These are phyloP conservation scores for Vultur gryphus DNA, from an alignment of 2,797 vertebrate species.

Conservation along the genomic window DNA sequence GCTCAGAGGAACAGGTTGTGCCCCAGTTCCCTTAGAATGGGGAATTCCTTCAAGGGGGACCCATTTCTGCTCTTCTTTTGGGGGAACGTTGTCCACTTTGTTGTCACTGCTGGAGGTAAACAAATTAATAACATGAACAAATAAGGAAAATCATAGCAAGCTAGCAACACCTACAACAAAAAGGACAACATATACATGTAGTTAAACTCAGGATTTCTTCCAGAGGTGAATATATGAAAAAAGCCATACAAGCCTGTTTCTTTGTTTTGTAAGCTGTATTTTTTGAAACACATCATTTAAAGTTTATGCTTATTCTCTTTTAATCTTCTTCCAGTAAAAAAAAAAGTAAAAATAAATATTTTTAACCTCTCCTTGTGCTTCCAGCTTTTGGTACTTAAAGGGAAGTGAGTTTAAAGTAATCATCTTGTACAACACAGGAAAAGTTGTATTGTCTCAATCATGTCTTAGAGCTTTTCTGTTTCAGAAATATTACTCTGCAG, in stretches of 20 bases:
- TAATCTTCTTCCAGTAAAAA: not conserved
- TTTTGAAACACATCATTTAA: not conserved
- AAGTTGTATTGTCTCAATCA: not conserved
- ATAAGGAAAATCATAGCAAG: not conserved
- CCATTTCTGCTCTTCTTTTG: not conserved
- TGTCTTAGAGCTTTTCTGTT: not conserved
- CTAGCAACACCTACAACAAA: not conserved
- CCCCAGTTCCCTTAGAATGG: not conserved
- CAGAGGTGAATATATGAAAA: not conserved
- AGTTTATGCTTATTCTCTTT: not conserved
- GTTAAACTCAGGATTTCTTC: not conserved
- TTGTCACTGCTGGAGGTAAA: not conserved
- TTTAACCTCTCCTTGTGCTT: not conserved
- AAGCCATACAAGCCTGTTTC: not conserved
- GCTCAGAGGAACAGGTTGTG: not conserved
- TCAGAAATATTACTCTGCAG: not conserved
- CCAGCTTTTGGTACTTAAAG: not conserved
- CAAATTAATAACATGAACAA: not conserved
- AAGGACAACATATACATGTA: not conserved
- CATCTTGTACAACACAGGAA: not conserved
- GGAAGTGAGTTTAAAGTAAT: not conserved
- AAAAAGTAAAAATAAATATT: not conserved
- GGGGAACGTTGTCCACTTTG: fast-evolving
- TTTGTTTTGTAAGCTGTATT: not conserved
- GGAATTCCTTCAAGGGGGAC: not conserved